A percentile compares a stretch with the other conserved stretches of the same genome.
phyloP scores from a whole-genome alignment of 2,113 vertebrate genomes.

The Platanista minor region DNA sequence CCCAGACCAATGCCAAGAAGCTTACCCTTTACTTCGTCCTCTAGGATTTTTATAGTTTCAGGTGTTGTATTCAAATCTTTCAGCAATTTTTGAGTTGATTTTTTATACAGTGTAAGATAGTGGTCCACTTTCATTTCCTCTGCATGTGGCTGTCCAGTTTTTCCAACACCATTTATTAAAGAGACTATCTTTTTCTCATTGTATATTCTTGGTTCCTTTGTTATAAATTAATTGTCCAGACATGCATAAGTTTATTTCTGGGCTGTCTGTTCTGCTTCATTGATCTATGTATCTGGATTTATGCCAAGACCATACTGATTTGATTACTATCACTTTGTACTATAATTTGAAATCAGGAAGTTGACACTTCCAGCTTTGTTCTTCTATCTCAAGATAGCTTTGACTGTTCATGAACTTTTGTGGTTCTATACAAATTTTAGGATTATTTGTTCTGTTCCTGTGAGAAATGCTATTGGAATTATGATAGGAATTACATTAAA shows the following conservation, averaged over 20 bases:
- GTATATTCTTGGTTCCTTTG: not conserved
- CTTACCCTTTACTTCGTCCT: not conserved
- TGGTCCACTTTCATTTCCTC: not conserved
- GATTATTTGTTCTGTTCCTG: not conserved
- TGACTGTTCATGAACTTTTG: not conserved
- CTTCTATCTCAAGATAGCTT: not conserved
- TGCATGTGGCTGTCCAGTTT: not conserved
- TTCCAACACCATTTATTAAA: not conserved
- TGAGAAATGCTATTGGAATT: not conserved
- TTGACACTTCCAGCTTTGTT: not conserved
- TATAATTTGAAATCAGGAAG: not conserved
- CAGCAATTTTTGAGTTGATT: not conserved
- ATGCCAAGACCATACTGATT: not conserved
- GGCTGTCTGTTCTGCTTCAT: not conserved
- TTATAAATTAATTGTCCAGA: not conserved
- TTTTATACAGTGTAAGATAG: not conserved
- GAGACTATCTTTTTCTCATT: not conserved
- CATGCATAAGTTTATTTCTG: not conserved
- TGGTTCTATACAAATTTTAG: not conserved
- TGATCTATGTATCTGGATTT: not conserved
- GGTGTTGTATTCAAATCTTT: not conserved
- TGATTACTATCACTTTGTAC: not conserved
- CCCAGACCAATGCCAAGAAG: not conserved
- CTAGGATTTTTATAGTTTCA: not conserved
- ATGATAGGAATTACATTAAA: not conserved